A percentile compares a stretch with the other conserved stretches of the same genome.
Conservation (phyloP, 2,888 invertebrate species). For the Steinernema carpocapsae region DNA sequence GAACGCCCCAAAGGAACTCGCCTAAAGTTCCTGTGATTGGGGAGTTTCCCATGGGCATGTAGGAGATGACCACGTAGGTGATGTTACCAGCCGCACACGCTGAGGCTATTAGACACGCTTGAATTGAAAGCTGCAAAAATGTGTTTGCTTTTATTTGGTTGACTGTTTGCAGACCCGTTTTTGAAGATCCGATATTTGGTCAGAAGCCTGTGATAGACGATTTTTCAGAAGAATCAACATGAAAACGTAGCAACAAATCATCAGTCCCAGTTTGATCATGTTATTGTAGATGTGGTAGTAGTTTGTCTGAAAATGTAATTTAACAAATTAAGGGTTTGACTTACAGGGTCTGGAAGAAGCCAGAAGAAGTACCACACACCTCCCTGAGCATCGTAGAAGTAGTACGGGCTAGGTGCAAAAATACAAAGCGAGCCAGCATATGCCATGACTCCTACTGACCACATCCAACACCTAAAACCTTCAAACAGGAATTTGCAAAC, state of each 20-base stretch:
- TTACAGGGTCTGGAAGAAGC: neutral
- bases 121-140: constrained; percentile 12
- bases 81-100: constrained; percentile 23
- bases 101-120: constrained; percentile 3
- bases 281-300: constrained; percentile 25
- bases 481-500: neutral
- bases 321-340: neutral
- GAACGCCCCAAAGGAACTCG: constrained; percentile 3
- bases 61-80: constrained; percentile 25
- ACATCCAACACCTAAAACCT: neutral
- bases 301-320: neutral
- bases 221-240: neutral
- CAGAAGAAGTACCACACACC: constrained; percentile 31
- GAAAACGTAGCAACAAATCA: neutral
- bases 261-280: neutral
- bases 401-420: neutral
- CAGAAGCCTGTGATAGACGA: neutral
- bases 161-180: neutral
- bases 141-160: neutral
- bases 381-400: neutral
- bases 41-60: constrained; percentile 25
- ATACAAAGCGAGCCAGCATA: constrained; percentile 1
- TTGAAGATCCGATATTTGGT: neutral
- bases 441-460: neutral
- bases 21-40: neutral